Evolutionary conservation across 2,797 vertebrate species (phyloP), one percentile per base, ranked within the genome.

Genomic region (Phaenicophaeus curvirostris): DNA sequence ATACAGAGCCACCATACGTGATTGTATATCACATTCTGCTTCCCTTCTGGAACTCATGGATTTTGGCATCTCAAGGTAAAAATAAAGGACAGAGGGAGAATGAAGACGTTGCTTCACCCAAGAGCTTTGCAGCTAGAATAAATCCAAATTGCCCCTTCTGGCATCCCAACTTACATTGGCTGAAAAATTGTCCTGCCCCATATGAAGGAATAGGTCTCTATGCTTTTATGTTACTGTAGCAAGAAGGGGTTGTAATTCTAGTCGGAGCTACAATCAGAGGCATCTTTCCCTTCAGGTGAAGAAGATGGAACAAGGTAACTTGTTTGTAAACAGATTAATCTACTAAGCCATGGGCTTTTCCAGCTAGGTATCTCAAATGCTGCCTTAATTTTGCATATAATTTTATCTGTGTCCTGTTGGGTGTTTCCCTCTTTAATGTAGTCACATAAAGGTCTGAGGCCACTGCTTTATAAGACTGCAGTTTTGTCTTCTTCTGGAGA

Each of bases 81-180:
- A 2, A 16, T 15, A 20, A 6, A 16, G 15, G 13, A 11, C 44
- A 73, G 30, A 54, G 16, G 21, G 31, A 93, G 18, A 75, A 66
- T 24, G 13, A 87, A 50, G 19, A 41, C 42, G 8, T 25, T 87
- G 44, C 19, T 79, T 28, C 20, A 53, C 3, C 1, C 15, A 53
- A 69, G 35, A n/a, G 1, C 25, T 68, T 31, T 84, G 20, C 9
- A 78, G 35, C 39, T 69, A 13, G 28, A 75, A 71, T 31, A 50
- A 65, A 61, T 35, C 4, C 21, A 20, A 17, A 55, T 30, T 48
- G 1, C 21, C 18, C 59, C 25, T 82, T 66, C 30, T 48, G n/a
- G 6, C 44, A 20, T 62, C 16, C 24, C 33, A 57, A 0, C 2
- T 81, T 27, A 66, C 1, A 1, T 0, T 73, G 31, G 9, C n/a